phyloP scores from a whole-genome alignment of 2,113 vertebrate genomes.

The western clawed frog (Xenopus tropicalis) region UCB_Xtro_10.0 CM004450.2:119747501-119748000 shows the following conservation, averaged over 20 bases:
- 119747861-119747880: conserved; percentile 5
- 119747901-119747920: conserved; percentile 7
- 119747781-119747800: neutral
- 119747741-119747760: neutral
- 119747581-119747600: too few relatives aligned
- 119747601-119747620: too few relatives aligned
- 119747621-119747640: too few relatives aligned
- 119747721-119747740: too few relatives aligned
- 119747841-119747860: neutral
- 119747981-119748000: neutral
- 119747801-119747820: neutral
- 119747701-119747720: too few relatives aligned
- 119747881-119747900: conserved; percentile 15
- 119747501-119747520: too few relatives aligned
- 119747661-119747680: too few relatives aligned
- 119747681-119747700: too few relatives aligned
- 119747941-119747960: conserved; percentile 10
- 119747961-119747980: conserved; percentile 8
- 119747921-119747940: neutral
- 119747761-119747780: conserved; percentile 19
- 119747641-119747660: too few relatives aligned
- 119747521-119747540: too few relatives aligned
- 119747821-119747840: conserved; percentile 10
- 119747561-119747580: too few relatives aligned
- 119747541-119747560: too few relatives aligned